phyloP scores from a whole-genome alignment of 2,113 vertebrate genomes.

The Sphaerodactylus townsendi region DNA sequence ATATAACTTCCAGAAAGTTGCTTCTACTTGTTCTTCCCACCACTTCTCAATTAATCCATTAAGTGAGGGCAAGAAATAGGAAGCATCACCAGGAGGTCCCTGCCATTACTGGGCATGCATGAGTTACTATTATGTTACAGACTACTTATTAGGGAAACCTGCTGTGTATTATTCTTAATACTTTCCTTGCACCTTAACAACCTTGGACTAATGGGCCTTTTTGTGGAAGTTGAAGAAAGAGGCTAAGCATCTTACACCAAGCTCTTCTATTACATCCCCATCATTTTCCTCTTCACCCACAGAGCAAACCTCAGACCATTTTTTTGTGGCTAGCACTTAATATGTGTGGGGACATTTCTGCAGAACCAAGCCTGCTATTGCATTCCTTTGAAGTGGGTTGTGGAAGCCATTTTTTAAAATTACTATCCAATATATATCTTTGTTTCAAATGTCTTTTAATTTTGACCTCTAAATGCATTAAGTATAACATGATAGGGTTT shows the following conservation, averaged over 20 bases:
- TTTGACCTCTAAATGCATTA: constrained; percentile 51
- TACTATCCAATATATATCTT: constrained; percentile 31
- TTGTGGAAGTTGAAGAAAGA: constrained; percentile 26
- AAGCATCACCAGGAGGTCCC: no score
- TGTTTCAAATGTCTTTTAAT: constrained; percentile 41
- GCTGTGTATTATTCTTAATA: background rate
- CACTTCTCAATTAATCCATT: no score
- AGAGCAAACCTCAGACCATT: constrained; percentile 45
- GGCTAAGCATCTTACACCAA: background rate
- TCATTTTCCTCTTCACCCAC: background rate
- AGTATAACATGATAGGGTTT: constrained; percentile 33
- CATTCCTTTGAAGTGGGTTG: constrained; percentile 21
- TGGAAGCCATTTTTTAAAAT: constrained; percentile 14
- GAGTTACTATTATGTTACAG: no score
- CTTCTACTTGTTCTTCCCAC: no score
- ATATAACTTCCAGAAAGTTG: no score
- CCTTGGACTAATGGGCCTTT: constrained; percentile 46
- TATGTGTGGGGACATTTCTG: constrained; percentile 30
- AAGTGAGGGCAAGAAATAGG: no score
- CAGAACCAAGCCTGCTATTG: constrained; percentile 43
- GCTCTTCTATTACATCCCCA: constrained; percentile 1
- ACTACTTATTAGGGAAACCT: no score
- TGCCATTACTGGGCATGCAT: no score
- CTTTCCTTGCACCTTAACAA: background rate
- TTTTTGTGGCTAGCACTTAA: constrained; percentile 33